Percentiles rank a stretch among this genome's conserved stretches.
Conservation (phyloP, 2,888 invertebrate species). For the Mesoligia furuncula region DNA sequence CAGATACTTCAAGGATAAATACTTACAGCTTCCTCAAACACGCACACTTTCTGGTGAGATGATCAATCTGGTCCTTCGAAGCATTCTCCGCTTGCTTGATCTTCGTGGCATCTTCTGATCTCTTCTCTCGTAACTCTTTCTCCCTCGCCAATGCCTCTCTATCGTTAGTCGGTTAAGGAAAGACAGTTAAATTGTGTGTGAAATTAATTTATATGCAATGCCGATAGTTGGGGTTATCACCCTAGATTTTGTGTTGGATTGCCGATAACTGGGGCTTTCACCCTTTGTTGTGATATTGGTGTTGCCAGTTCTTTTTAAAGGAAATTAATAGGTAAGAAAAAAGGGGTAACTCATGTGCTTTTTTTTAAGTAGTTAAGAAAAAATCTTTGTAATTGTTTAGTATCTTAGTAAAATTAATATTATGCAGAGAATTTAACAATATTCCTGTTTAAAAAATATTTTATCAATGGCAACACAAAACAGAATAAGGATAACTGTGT, state of each 20-base stretch:
- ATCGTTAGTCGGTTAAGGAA: slow-evolving; percentile 75
- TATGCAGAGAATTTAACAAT: not conserved
- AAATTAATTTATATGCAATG: slow-evolving; percentile 48
- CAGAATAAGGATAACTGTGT: not conserved
- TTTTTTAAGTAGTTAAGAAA: slow-evolving; percentile 16
- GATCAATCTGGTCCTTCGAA: slow-evolving; percentile 89
- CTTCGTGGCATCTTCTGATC: slow-evolving; percentile 82
- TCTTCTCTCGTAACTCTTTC: slow-evolving; percentile 82
- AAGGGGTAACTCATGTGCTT: slow-evolving; percentile 15
- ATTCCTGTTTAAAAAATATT: not conserved
- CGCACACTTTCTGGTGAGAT: slow-evolving; percentile 91
- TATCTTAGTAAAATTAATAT: slow-evolving; percentile 28
- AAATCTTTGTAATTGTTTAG: slow-evolving; percentile 21
- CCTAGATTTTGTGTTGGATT: slow-evolving; percentile 16
- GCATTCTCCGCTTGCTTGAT: slow-evolving; percentile 86
- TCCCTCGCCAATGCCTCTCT: slow-evolving; percentile 89
- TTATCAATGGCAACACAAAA: slow-evolving; percentile 18
- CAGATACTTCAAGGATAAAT: slow-evolving; percentile 20
- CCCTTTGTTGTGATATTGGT: slow-evolving; percentile 20
- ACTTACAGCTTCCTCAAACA: slow-evolving; percentile 92
- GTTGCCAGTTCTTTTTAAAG: slow-evolving; percentile 49
- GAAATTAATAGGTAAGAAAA: slow-evolving; percentile 42
- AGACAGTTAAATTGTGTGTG: slow-evolving; percentile 54
- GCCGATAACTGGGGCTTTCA: not conserved
- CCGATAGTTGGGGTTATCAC: slow-evolving; percentile 40